Percentiles rank a stretch among this genome's conserved stretches.
phyloP scores from a whole-genome alignment of 2,797 vertebrate genomes.

The Alca torda region DNA sequence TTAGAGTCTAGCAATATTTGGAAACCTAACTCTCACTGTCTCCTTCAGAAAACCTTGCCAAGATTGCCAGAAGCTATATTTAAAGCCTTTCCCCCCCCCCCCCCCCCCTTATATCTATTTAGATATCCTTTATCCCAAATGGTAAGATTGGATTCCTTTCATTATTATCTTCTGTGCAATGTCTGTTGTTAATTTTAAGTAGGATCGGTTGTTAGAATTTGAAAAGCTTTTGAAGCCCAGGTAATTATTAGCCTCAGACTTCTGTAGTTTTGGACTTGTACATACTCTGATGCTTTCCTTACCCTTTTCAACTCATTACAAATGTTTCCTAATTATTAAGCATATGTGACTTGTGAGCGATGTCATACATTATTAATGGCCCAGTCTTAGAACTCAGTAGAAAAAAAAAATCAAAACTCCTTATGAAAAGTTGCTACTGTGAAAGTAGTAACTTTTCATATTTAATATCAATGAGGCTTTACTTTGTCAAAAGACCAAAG shows the following conservation, averaged over 20 bases:
- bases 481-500: slow-evolving; percentile 48
- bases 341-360: slow-evolving; percentile 25
- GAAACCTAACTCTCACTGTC: neutral
- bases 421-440: slow-evolving; percentile 36
- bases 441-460: slow-evolving; percentile 41
- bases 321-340: slow-evolving; percentile 61
- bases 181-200: slow-evolving; percentile 32
- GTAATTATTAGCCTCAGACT: slow-evolving; percentile 47
- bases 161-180: neutral
- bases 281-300: neutral
- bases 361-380: slow-evolving; percentile 46
- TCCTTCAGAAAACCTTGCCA: slow-evolving; percentile 43
- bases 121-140: slow-evolving; percentile 3
- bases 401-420: slow-evolving; percentile 1
- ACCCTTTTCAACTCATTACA: slow-evolving; percentile 55
- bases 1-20: neutral
- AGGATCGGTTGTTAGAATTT: slow-evolving; percentile 17
- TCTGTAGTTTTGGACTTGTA: slow-evolving; percentile 2
- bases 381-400: neutral
- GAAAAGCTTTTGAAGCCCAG: slow-evolving; percentile 50
- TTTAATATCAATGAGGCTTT: slow-evolving; percentile 44
- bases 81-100: rapidly evolving
- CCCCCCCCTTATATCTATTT: neutral
- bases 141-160: neutral
- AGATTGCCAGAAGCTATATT: slow-evolving; percentile 28